phyloP scores from a whole-genome alignment of 2,113 vertebrate genomes.

The Hyla sarda region DNA sequence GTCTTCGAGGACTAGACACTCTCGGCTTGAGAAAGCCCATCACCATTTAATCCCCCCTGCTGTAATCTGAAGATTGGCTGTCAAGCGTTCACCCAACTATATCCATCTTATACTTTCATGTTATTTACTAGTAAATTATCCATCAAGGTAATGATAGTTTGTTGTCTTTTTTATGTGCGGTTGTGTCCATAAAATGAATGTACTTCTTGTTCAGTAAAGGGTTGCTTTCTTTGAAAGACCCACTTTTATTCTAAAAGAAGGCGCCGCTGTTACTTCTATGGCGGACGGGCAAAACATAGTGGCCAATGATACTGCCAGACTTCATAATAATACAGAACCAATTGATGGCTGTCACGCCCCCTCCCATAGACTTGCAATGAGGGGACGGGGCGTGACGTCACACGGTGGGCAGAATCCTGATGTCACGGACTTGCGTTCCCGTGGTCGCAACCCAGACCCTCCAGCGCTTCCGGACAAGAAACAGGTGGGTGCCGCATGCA shows the following conservation, averaged over 20 bases:
- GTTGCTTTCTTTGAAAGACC: background rate
- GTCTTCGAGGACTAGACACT: conserved; percentile 11
- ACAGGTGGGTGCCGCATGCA: too few species aligned
- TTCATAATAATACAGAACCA: too few species aligned
- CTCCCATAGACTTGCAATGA: too few species aligned
- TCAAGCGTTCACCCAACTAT: background rate
- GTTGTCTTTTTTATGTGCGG: conserved; percentile 5
- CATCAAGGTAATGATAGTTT: conserved; percentile 10
- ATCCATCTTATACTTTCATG: conserved; percentile 15
- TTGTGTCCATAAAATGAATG: background rate
- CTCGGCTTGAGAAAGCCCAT: background rate
- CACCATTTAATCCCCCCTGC: conserved; percentile 25
- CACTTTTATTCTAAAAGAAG: background rate
- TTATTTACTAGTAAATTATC: conserved; percentile 33
- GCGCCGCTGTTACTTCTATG: background rate
- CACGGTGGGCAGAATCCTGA: too few species aligned
- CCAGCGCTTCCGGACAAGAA: too few species aligned
- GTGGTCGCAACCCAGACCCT: too few species aligned
- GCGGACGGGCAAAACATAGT: background rate
- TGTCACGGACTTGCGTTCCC: too few species aligned
- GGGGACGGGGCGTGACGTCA: too few species aligned
- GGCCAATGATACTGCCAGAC: background rate
- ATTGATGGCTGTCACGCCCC: too few species aligned
- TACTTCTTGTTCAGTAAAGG: background rate
- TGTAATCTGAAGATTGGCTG: conserved; percentile 19